Base-by-base conservation (phyloP, 2,888 invertebrate genomes). In the Yponomeuta malinellus region DNA sequence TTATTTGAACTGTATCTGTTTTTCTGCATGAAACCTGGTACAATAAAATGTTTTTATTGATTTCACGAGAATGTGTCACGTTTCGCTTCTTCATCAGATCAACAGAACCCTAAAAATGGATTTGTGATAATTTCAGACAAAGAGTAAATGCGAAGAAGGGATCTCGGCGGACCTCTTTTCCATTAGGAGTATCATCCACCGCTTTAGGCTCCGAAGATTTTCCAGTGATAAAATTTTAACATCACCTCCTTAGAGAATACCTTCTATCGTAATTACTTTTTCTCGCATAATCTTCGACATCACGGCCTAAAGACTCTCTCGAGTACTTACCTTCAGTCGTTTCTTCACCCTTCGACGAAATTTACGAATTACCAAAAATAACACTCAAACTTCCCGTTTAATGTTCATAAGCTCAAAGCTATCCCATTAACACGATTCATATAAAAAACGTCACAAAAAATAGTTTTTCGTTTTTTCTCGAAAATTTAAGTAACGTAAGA, bases 151-250 rank as follows among this genome's bases (percentile, higher is more conserved):
- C 5, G 10, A 31, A 33, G 65, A 33, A 1, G 65, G 31, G 29
- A 65, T 65, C 65, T 65, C 65, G 23, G 33, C 65, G 33, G 31
- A 10, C 33, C 65, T 65, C 12, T 65, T 65, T 31, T 65, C 65
- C 52, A 59, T 59, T 59, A 43, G 5, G 43, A 43, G 8, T 43
- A 4, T 65, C 65, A 65, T 65, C 65, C 29, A 12, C 12, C 2
- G 65, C 31, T 10, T 31, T 65, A 29, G 33, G 29, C 65, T 29
- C 23, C 33, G 65, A 2, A 8, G 33, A 65, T 29, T 65, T 68
- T 43, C n/a, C 6, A 15, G 48, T 68, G 10, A 68, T 68, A 68
- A 68, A 43, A 68, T 68, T 68, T 48, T 68, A 59, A 68, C 15
- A 43, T 68, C 29, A 31, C 29, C 33, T 29, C 65, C 33, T 33